A percentile compares a stretch with the other conserved stretches of the same genome.
These are phyloP conservation scores for Ormyrus nitidulus DNA, from an alignment of 2,888 invertebrate species.

Conservation along the genomic window DNA sequence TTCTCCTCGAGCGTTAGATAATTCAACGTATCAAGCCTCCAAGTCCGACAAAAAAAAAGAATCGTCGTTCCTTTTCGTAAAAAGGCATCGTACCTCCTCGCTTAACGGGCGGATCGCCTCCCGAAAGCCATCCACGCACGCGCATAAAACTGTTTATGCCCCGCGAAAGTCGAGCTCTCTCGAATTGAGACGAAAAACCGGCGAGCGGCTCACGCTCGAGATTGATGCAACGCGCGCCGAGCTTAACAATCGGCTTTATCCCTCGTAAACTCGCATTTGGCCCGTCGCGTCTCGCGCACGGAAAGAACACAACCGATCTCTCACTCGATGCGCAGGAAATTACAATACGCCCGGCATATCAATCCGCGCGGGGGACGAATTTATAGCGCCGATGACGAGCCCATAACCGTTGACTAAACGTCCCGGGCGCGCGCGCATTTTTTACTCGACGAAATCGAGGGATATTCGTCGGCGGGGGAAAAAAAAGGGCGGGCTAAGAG, in stretches of 20 bases:
- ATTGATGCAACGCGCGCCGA: conserved; percentile 36
- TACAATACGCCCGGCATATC: conserved; percentile 3
- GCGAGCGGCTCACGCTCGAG: background rate
- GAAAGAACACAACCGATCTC: background rate
- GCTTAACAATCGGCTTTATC: conserved; percentile 44
- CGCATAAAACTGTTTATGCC: conserved; percentile 7
- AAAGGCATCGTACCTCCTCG: no score
- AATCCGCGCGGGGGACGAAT: conserved; percentile 1
- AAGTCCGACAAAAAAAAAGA: no score
- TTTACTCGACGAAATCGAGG: background rate
- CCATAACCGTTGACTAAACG: conserved; percentile 28
- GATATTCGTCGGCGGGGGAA: no score
- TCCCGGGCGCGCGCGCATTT: background rate
- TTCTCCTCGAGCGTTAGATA: no score
- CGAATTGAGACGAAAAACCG: conserved; percentile 22
- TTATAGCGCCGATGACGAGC: conserved; percentile 42
- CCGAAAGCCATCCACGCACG: background rate
- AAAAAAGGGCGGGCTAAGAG: no score
- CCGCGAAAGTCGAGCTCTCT: background rate
- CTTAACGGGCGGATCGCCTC: background rate
- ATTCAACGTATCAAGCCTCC: no score
- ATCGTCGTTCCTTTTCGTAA: no score
- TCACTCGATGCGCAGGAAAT: conserved; percentile 11
- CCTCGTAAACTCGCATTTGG: conserved; percentile 42
- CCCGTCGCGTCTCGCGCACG: background rate